Evolutionary conservation across 2,888 invertebrate genomes (phyloP), one percentile per base, ranked within the genome.

Genomic region (Amphipoea lucens): DNA sequence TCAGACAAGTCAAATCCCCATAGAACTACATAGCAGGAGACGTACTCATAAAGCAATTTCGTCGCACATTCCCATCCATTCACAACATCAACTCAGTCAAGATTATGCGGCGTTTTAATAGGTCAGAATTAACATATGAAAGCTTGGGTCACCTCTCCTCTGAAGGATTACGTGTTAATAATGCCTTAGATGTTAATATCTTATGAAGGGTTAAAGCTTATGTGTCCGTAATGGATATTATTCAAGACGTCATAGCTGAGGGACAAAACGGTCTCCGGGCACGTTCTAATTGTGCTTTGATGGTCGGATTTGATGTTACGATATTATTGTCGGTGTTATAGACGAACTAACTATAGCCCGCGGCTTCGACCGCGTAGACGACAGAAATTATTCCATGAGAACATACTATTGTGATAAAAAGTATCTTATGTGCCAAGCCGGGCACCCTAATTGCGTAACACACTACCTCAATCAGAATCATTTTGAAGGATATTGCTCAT

Each of bases 51-150:
- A 88, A 89, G 86, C 86, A 91, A 92, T 93, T 90, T 90, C 90
- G 87, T 92, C 92, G 84, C 86, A 90, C 89, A 91, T 91, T 93
- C 92, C 91, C 91, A 92, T 90, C 89, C 91, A 93, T 94, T 94
- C 91, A 92, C 84, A 89, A 89, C 91, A 92, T 91, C 91, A 90
- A 91, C 90, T 89, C 89, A 90, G 87, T 91, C 88, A 91, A 93
- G 93, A 94, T 94, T 90, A 92, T 92, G 92, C 90, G 93, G 92
- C 92, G 91, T 91, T 93, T 93, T 95, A 95, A 94, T 95, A 94
- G 95, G 94, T 93, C 94, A 93, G 91, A 93, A 96, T 96, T 96
- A 94, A 93, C 95, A 95, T 96, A 95, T 92, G 94, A 95, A 95
- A 93, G 93, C 91, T 89, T 89, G 94, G 95, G 95, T 95, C 94